phyloP scores from a whole-genome alignment of 2,888 invertebrate genomes.

The Platycnemis pennipes region DNA sequence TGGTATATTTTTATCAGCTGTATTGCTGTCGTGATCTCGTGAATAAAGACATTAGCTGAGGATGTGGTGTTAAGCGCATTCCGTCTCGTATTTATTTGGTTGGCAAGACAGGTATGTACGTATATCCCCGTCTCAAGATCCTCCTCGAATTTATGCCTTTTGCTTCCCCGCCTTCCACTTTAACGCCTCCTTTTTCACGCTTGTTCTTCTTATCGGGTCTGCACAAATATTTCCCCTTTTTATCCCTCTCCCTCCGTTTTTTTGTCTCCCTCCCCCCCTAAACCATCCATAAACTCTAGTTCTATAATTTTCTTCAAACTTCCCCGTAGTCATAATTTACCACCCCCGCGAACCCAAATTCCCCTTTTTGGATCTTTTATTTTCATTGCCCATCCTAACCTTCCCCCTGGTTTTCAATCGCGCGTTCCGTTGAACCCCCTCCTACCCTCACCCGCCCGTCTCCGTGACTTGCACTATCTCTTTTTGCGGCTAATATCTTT shows the following conservation, averaged over 20 bases:
- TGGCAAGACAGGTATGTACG: too few relatives aligned
- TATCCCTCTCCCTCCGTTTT: background rate
- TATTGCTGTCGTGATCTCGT: too few relatives aligned
- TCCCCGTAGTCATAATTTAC: conserved; percentile 40
- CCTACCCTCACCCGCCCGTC: background rate
- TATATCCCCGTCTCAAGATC: background rate
- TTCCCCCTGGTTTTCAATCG: background rate
- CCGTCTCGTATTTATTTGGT: too few relatives aligned
- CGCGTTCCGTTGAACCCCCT: background rate
- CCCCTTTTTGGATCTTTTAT: conserved; percentile 2
- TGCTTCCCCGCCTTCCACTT: background rate
- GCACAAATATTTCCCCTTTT: background rate
- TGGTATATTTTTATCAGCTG: too few relatives aligned
- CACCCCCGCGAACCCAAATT: background rate
- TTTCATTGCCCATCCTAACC: conserved; percentile 41
- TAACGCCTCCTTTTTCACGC: background rate
- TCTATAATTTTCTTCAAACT: conserved; percentile 47
- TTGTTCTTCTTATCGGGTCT: background rate
- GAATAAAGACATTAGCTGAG: too few relatives aligned
- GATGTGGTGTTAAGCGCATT: too few relatives aligned
- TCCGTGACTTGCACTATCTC: background rate
- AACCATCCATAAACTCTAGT: conserved; percentile 3
- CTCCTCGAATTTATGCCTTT: background rate
- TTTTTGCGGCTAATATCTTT: background rate
- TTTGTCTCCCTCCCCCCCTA: background rate